A percentile compares a stretch with the other conserved stretches of the same genome.
These are phyloP conservation scores for Platysteira castanea DNA, from an alignment of 2,113 vertebrate genomes.

Conservation along the genomic window DNA sequence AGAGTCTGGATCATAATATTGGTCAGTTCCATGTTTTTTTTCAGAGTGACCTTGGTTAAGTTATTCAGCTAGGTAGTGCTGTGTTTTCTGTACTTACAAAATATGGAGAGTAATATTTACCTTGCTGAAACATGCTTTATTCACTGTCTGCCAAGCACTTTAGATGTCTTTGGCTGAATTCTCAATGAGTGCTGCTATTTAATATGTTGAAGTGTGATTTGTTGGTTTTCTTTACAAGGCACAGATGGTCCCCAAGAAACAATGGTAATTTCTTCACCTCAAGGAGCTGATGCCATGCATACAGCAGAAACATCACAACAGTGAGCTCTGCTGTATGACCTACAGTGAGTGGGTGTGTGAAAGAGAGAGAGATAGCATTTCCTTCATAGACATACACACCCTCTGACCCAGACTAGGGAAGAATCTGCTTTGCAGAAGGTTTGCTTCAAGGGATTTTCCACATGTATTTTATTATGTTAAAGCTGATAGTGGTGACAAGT, in stretches of 20 bases:
- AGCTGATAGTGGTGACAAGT: conserved; percentile 71
- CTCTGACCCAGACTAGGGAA: conserved; percentile 57
- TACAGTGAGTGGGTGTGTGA: conserved; percentile 39
- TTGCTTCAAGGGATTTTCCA: conserved; percentile 68
- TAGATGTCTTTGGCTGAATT: background rate
- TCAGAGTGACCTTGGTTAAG: background rate
- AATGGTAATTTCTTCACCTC: background rate
- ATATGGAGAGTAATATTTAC: background rate
- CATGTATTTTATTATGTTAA: conserved; percentile 71
- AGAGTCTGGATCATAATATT: background rate
- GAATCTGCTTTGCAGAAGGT: conserved; percentile 55
- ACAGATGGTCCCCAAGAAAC: background rate
- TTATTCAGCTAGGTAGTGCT: background rate
- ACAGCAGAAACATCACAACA: background rate
- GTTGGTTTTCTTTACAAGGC: background rate
- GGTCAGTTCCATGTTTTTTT: background rate
- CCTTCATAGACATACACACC: conserved; percentile 61
- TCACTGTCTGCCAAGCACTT: background rate
- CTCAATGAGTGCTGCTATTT: background rate
- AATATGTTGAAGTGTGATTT: background rate
- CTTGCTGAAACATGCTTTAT: background rate
- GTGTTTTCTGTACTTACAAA: background rate
- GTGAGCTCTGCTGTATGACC: background rate
- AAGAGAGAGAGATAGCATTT: conserved; percentile 46
- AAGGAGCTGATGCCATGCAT: background rate